Base-by-base conservation (phyloP, 2,113 vertebrate genomes). In the Amazona vittata region DNA sequence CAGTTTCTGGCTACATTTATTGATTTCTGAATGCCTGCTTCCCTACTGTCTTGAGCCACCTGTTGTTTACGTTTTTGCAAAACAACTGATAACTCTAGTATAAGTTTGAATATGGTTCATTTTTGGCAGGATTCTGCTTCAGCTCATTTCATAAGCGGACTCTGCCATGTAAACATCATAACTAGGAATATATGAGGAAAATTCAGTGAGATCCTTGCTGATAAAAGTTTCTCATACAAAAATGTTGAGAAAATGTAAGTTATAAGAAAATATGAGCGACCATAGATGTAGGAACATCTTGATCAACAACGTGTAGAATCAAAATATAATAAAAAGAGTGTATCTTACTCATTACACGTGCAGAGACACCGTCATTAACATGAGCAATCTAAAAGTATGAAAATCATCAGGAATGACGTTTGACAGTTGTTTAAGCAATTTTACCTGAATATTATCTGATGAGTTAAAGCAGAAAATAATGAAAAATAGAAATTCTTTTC, bases 51-150 rank as follows among this genome's bases (percentile, higher is more conserved):
- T 89, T 79, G 18, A 78, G 24, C 31, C 43, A 79, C 55, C 31
- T 93, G 85, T 15, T 52, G 59, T 75, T 39, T 50, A 71, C 3
- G 41, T 55, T 67, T 86, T 69, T 64, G 16, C 7, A 57, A 84
- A 90, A 25, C 19, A 59, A 25, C 13, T 71, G 67, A 29, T 28
- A 68, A 46, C 11, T 70, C 7, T 21, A 28, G 19, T 50, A 53
- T 1, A 19, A 65, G n/a, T 71, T 41, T 46, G 6, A n/a, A 18
- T n/a, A 41, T 15, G 5, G 29, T 28, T 31, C 0, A 1, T 41
- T 89, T 70, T 46, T 64, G 4, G 24, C 24, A 43, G 11, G 5
- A 7, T 75, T 70, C 15, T 65, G 8, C 16, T 94, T 70, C 25
- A 29, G 10, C 12, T 75, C 5, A 10, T 67, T 79, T 79, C 12